Evolutionary conservation across 2,113 vertebrate genomes (phyloP).

Genomic region (Nothoprocta pentlandii): DNA sequence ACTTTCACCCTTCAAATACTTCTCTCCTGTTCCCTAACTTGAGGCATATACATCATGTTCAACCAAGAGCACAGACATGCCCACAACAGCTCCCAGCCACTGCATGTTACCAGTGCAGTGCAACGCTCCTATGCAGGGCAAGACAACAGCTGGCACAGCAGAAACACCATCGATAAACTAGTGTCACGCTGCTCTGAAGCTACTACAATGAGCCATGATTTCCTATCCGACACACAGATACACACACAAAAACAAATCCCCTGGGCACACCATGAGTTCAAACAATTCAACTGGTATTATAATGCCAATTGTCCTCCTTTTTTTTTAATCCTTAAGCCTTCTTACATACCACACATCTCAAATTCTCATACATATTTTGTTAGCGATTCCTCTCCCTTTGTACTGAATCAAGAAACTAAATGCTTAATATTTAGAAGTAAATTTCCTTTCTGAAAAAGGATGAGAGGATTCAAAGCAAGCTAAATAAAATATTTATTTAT

Average conservation of each 20-base stretch:
- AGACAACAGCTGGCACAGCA: background rate
- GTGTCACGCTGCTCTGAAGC: background rate
- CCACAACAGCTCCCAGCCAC: background rate
- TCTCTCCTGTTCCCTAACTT: background rate
- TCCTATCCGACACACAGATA: background rate
- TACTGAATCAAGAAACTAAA: background rate
- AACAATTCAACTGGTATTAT: background rate
- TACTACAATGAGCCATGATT: background rate
- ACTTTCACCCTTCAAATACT: background rate
- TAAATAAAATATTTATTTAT: background rate
- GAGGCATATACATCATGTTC: background rate
- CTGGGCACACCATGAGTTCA: background rate
- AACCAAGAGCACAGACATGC: background rate
- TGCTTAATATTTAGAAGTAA: background rate
- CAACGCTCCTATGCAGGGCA: conserved; percentile 1
- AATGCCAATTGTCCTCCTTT: background rate
- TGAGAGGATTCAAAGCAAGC: background rate
- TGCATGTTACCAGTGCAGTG: background rate
- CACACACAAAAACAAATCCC: background rate
- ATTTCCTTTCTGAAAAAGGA: background rate
- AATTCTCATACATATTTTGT: background rate
- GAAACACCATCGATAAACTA: background rate
- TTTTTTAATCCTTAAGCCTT: background rate
- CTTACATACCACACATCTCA: background rate
- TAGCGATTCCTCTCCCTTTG: background rate